These are phyloP conservation scores for Stegodyphus mimosarum DNA, from an alignment of 1,140 invertebrate genomes.

Conservation along the genomic window DNA sequence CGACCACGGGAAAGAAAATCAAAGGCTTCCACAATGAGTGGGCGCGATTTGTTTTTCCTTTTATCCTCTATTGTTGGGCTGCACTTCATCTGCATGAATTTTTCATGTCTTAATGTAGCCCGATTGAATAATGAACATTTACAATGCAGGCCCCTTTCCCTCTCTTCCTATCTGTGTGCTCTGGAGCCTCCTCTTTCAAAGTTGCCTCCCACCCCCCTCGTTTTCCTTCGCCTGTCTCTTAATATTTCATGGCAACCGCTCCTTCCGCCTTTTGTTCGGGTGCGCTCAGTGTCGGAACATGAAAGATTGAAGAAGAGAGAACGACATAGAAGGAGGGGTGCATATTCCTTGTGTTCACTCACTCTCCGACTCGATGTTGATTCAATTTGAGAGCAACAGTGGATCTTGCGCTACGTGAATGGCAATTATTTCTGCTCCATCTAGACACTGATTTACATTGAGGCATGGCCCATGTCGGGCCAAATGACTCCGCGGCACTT, in stretches of 20 bases:
- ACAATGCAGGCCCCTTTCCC: conserved; percentile 40
- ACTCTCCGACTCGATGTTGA: conserved; percentile 26
- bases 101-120: conserved; percentile 62
- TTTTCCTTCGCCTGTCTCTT: conserved; percentile 31
- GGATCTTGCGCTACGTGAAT: conserved; percentile 21
- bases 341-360: conserved; percentile 2
- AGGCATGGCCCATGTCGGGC: no score
- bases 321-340: background rate
- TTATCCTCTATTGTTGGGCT: conserved; percentile 61
- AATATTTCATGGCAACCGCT: conserved; percentile 61
- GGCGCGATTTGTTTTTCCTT: conserved; percentile 61
- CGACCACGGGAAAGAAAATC: conserved; percentile 54
- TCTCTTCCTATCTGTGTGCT: conserved; percentile 4
- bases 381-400: conserved; percentile 59
- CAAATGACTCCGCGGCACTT: no score
- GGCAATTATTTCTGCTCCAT: conserved; percentile 59
- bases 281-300: conserved; percentile 51
- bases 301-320: conserved; percentile 57
- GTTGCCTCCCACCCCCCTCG: conserved; percentile 23
- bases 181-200: conserved; percentile 20
- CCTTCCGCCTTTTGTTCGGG: conserved; percentile 54
- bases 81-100: conserved; percentile 62
- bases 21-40: conserved; percentile 53
- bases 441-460: conserved; percentile 57
- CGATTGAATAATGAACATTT: conserved; percentile 63